Evolutionary conservation across 2,113 vertebrate genomes (phyloP).

Genomic region (Mormyrus lacerda): DNA sequence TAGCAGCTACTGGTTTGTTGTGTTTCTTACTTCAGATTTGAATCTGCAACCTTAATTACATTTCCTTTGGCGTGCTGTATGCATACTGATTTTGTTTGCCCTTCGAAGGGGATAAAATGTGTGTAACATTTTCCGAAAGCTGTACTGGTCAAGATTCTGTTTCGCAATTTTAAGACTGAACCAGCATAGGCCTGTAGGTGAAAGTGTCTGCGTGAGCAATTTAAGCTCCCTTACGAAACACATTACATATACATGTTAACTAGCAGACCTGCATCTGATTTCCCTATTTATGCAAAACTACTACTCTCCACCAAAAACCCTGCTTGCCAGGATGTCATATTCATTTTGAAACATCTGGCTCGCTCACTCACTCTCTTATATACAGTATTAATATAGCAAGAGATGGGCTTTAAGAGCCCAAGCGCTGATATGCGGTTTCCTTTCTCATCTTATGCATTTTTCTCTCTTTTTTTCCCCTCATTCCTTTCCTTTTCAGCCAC

Average conservation of each 20-base stretch:
- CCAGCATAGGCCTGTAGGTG: neutral
- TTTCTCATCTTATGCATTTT: neutral
- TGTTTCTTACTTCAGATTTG: neutral
- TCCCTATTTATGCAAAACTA: neutral
- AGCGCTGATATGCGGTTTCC: neutral
- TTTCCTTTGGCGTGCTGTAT: neutral
- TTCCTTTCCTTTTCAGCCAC: neutral
- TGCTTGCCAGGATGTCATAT: neutral
- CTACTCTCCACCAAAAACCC: neutral
- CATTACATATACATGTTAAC: neutral
- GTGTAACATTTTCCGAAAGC: neutral
- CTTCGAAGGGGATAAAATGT: neutral
- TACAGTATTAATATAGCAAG: neutral
- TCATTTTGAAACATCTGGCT: neutral
- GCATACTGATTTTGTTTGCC: neutral
- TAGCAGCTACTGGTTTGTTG: neutral
- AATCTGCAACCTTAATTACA: neutral
- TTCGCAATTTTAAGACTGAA: neutral
- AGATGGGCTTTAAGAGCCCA: neutral
- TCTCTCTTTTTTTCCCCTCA: neutral
- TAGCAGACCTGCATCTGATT: neutral
- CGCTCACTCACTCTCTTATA: neutral
- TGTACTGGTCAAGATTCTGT: neutral
- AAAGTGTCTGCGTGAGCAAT: neutral
- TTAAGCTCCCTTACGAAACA: neutral